Conservation (phyloP, 2,888 invertebrate genomes). For the Yponomeuta plumbellus region DNA sequence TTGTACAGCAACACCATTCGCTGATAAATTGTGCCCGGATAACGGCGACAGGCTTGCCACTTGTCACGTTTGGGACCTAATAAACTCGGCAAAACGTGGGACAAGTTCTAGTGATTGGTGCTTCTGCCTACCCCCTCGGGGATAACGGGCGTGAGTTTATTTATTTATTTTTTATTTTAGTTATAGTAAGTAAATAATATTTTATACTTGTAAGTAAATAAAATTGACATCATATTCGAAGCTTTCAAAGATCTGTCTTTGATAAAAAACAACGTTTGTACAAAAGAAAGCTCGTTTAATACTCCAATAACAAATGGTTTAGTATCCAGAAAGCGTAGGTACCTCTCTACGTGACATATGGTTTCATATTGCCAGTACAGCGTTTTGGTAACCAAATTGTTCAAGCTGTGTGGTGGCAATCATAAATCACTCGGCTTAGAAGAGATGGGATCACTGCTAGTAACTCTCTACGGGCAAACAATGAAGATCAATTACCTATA, state of each 20-base stretch:
- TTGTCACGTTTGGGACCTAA: too few species aligned
- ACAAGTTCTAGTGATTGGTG: too few species aligned
- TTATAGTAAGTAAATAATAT: too few species aligned
- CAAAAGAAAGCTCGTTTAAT: not conserved
- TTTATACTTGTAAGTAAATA: too few species aligned
- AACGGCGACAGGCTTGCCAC: too few species aligned
- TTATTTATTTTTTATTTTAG: too few species aligned
- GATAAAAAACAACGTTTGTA: not conserved
- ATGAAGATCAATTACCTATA: not conserved
- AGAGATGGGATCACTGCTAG: not conserved
- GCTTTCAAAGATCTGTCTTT: not conserved
- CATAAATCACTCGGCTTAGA: not conserved
- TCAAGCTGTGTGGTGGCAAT: not conserved
- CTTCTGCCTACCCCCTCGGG: too few species aligned
- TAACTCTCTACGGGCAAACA: not conserved
- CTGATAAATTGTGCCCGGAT: too few species aligned
- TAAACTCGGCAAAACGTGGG: too few species aligned
- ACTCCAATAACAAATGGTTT: not conserved
- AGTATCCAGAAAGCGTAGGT: not conserved
- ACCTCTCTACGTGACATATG: not conserved
- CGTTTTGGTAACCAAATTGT: not conserved
- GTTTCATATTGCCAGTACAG: not conserved
- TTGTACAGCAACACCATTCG: too few species aligned
- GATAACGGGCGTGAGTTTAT: too few species aligned
- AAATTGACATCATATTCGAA: not conserved